phyloP scores from a whole-genome alignment of 2,888 invertebrate species.

The Isotomurus palustris region DNA sequence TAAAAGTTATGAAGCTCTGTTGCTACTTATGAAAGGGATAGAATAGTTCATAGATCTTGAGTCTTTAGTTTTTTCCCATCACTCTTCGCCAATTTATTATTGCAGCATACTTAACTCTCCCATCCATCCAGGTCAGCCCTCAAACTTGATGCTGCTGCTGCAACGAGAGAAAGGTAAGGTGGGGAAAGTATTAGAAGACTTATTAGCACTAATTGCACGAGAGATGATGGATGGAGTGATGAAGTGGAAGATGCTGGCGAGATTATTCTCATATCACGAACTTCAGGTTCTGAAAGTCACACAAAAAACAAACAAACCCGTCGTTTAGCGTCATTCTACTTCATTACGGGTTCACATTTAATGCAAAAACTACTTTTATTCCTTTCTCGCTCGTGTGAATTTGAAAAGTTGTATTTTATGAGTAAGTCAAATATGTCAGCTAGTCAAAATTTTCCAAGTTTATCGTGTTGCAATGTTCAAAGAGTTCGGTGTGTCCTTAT shows the following conservation, averaged over 20 bases:
- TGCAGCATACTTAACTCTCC: too few species aligned
- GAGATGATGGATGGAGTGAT: constrained; percentile 39
- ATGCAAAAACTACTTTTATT: too few species aligned
- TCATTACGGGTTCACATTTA: too few species aligned
- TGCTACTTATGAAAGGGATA: background rate
- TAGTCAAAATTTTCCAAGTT: too few species aligned
- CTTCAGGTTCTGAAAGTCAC: constrained; percentile 43
- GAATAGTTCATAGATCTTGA: background rate
- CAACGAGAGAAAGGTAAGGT: background rate
- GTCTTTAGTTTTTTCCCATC: background rate
- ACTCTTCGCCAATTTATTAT: too few species aligned
- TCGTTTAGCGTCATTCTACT: too few species aligned
- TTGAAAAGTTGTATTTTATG: too few species aligned
- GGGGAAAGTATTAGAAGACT: background rate
- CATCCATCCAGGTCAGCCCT: too few species aligned
- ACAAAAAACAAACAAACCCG: background rate
- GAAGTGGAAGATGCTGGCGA: constrained; percentile 43
- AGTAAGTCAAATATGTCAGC: too few species aligned
- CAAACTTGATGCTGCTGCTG: background rate
- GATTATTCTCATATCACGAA: constrained; percentile 46
- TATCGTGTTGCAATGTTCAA: too few species aligned
- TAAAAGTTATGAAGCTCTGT: constrained; percentile 15
- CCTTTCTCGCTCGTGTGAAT: too few species aligned
- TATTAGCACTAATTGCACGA: background rate
- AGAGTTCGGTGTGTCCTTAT: too few species aligned